Percentiles rank a stretch among this genome's conserved stretches.
These are phyloP conservation scores for Hemicrepidius hirtus DNA, from an alignment of 2,888 invertebrate genomes.

Conservation along the genomic window DNA sequence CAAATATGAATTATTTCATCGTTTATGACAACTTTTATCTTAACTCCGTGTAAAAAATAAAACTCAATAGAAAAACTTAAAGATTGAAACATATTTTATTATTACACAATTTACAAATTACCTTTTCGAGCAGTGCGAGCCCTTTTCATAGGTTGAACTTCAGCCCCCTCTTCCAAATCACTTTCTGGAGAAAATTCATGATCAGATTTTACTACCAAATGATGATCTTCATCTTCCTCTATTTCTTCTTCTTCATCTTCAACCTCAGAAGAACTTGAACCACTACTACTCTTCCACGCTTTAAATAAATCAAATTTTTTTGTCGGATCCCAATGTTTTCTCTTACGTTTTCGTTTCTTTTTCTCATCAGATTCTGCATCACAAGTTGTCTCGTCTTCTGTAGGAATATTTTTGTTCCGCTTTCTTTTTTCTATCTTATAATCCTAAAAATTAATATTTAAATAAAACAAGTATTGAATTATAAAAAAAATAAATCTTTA, in stretches of 20 bases:
- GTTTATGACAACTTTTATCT: too few relatives aligned
- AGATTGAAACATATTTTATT: too few relatives aligned
- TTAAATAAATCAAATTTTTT: conserved; percentile 73
- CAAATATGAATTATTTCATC: too few relatives aligned
- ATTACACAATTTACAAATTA: conserved; percentile 63
- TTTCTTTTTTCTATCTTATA: conserved; percentile 66
- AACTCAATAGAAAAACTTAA: conserved; percentile 9
- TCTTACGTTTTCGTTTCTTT: conserved; percentile 68
- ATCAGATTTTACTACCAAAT: conserved; percentile 83
- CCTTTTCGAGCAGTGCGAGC: conserved; percentile 91
- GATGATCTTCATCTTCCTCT: conserved; percentile 70
- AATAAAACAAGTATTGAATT: background rate
- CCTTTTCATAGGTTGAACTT: conserved; percentile 83
- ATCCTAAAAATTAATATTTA: conserved; percentile 53
- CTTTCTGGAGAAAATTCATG: conserved; percentile 96
- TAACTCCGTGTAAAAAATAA: too few relatives aligned
- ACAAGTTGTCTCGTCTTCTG: conserved; percentile 70
- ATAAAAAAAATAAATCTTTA: conserved; percentile 43
- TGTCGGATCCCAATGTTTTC: conserved; percentile 61
- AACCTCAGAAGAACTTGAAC: conserved; percentile 70
- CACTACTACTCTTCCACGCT: conserved; percentile 78
- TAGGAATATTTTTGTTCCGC: conserved; percentile 59
- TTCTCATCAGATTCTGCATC: conserved; percentile 72
- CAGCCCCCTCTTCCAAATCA: conserved; percentile 84
- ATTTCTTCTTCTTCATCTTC: conserved; percentile 71